Conservation (phyloP, 1,140 invertebrate species). For the Ips typographus region DNA sequence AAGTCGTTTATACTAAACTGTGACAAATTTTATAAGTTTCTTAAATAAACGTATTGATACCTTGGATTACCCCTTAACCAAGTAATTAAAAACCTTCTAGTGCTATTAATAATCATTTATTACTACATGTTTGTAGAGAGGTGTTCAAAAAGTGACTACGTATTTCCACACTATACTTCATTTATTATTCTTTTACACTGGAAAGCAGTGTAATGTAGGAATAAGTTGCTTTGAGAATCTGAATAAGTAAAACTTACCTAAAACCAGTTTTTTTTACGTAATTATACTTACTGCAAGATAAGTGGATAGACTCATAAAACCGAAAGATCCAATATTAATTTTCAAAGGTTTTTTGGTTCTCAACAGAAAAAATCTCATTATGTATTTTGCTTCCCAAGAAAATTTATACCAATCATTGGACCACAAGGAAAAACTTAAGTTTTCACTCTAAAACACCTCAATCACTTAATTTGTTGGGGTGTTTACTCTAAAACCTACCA, state of each 20-base stretch:
- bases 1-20: background rate
- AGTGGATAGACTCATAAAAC: constrained; percentile 7
- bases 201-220: constrained; percentile 2
- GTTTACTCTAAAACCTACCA: constrained; percentile 8
- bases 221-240: constrained; percentile 4
- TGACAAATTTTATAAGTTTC: background rate
- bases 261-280: background rate
- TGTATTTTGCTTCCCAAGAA: background rate
- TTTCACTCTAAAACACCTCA: constrained; percentile 14
- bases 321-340: constrained; percentile 18
- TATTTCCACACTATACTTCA: no score
- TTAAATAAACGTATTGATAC: no score
- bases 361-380: constrained; percentile 12
- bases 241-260: background rate
- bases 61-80: no score
- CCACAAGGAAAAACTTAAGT: constrained; percentile 9
- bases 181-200: background rate
- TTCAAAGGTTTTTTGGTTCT: constrained; percentile 4
- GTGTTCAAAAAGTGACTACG: no score
- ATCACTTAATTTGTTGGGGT: background rate
- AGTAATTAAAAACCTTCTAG: no score
- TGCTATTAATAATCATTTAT: no score
- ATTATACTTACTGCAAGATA: constrained; percentile 9
- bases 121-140: no score
- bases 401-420: constrained; percentile 8